Conservation (phyloP, 2,888 invertebrate species). For the Caenorhabditis sp. region DNA sequence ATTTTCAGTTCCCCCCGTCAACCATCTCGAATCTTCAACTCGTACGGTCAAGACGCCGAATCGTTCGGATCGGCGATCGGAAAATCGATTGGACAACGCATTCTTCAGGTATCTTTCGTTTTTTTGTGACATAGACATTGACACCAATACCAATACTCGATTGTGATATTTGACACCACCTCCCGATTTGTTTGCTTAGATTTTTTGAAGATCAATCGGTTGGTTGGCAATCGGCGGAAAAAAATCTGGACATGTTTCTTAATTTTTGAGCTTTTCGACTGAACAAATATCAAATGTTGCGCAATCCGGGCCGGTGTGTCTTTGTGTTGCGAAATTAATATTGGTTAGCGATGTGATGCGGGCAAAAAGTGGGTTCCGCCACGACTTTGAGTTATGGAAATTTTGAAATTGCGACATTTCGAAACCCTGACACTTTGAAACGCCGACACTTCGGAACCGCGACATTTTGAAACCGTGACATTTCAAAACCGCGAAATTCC, state of each 20-base stretch:
- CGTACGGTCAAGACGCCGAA: slow-evolving; percentile 59
- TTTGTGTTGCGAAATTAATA: not conserved
- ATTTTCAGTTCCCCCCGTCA: not conserved
- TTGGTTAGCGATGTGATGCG: no score
- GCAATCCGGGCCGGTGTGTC: not conserved
- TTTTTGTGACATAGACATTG: not conserved
- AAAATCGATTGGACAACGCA: slow-evolving; percentile 57
- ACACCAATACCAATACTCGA: no score
- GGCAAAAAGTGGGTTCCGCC: no score
- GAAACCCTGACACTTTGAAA: no score
- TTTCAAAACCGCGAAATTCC: no score
- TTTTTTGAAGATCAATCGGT: not conserved
- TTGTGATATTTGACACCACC: no score
- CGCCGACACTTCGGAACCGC: no score
- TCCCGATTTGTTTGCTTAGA: slow-evolving; percentile 22
- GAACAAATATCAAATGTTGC: not conserved
- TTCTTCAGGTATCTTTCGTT: slow-evolving; percentile 39
- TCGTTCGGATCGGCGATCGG: slow-evolving; percentile 61
- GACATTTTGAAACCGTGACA: no score
- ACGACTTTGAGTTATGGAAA: no score
- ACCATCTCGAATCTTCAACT: slow-evolving; percentile 34
- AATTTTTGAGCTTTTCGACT: no score
- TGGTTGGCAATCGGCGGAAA: not conserved
- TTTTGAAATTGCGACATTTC: no score
- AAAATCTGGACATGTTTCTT: no score